A percentile compares a stretch with the other conserved stretches of the same genome.
Conservation (phyloP, 2,113 vertebrate species). For the Hyperoodon ampullatus region DNA sequence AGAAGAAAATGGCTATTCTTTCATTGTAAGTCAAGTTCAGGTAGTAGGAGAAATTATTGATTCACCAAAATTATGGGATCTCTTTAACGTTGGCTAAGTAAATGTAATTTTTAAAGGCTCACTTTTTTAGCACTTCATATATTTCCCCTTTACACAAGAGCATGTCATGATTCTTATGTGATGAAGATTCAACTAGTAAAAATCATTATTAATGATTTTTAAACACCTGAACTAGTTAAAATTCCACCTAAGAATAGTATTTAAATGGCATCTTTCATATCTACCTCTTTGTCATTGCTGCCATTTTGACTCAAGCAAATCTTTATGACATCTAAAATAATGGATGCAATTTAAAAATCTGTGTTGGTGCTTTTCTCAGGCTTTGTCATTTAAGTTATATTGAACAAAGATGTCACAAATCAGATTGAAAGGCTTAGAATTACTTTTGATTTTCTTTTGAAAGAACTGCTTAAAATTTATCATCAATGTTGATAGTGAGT, state of each 20-base stretch:
- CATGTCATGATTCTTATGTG: slow-evolving; percentile 65
- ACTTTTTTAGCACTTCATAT: slow-evolving; percentile 51
- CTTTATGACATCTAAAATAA: slow-evolving; percentile 61
- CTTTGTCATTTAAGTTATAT: slow-evolving; percentile 51
- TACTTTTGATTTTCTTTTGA: slow-evolving; percentile 49
- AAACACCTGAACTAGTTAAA: slow-evolving; percentile 70
- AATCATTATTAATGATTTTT: slow-evolving; percentile 42
- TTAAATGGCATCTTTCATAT: slow-evolving; percentile 74
- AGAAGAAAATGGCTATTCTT: slow-evolving; percentile 63
- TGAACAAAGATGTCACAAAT: slow-evolving; percentile 61
- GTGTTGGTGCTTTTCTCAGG: slow-evolving; percentile 74
- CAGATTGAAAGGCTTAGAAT: slow-evolving; percentile 40
- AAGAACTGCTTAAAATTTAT: slow-evolving; percentile 58
- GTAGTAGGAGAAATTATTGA: slow-evolving; percentile 68
- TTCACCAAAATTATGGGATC: slow-evolving; percentile 49
- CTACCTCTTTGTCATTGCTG: slow-evolving; percentile 79
- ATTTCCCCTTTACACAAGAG: slow-evolving; percentile 59
- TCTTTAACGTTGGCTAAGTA: slow-evolving; percentile 34
- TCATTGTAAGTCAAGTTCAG: slow-evolving; percentile 63
- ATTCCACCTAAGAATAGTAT: slow-evolving; percentile 47
- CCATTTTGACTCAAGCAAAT: slow-evolving; percentile 66
- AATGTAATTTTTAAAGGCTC: slow-evolving; percentile 57
- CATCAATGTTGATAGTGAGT: slow-evolving; percentile 22
- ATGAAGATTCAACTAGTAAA: slow-evolving; percentile 72
- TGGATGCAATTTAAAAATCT: slow-evolving; percentile 55